Evolutionary conservation across 2,888 invertebrate species (phyloP).

Genomic region (Noctuana brunneofusca): DNA sequence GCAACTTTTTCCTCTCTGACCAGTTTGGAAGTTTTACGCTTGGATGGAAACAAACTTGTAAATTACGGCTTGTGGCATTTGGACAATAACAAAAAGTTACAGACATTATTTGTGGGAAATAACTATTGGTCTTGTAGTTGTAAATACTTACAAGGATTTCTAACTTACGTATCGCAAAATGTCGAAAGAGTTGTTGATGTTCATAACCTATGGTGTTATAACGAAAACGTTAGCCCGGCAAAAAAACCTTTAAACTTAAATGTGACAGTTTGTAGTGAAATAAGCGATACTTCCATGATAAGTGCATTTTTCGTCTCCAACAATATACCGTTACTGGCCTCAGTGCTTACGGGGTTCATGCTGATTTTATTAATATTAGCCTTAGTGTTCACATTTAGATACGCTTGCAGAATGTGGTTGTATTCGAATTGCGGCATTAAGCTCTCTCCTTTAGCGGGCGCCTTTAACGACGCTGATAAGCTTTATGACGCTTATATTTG

Average conservation of each 20-base stretch:
- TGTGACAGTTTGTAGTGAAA: slow-evolving; percentile 92
- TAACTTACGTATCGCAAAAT: slow-evolving; percentile 91
- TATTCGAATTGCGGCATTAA: slow-evolving; percentile 94
- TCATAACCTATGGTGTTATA: slow-evolving; percentile 89
- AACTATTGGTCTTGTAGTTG: slow-evolving; percentile 96
- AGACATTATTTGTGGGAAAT: slow-evolving; percentile 89
- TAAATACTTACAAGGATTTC: slow-evolving; percentile 92
- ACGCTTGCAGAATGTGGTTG: slow-evolving; percentile 93
- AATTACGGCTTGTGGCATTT: slow-evolving; percentile 92
- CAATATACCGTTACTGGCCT: slow-evolving; percentile 91
- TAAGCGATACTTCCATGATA: slow-evolving; percentile 90
- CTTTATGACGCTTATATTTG: slow-evolving; percentile 96
- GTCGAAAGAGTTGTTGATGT: slow-evolving; percentile 89
- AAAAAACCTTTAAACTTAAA: slow-evolving; percentile 91
- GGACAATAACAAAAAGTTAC: slow-evolving; percentile 86
- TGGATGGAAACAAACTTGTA: slow-evolving; percentile 93
- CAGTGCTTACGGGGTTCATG: slow-evolving; percentile 89
- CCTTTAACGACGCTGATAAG: slow-evolving; percentile 91
- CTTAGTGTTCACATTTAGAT: slow-evolving; percentile 92
- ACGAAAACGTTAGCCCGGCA: slow-evolving; percentile 85
- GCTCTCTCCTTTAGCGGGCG: slow-evolving; percentile 87
- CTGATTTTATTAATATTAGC: slow-evolving; percentile 90
- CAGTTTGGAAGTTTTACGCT: slow-evolving; percentile 90
- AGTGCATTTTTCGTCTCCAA: slow-evolving; percentile 91
- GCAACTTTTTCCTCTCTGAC: slow-evolving; percentile 90